These are phyloP conservation scores for Salvelinus sp. DNA, from an alignment of 2,113 vertebrate genomes.

Conservation along the genomic window DNA sequence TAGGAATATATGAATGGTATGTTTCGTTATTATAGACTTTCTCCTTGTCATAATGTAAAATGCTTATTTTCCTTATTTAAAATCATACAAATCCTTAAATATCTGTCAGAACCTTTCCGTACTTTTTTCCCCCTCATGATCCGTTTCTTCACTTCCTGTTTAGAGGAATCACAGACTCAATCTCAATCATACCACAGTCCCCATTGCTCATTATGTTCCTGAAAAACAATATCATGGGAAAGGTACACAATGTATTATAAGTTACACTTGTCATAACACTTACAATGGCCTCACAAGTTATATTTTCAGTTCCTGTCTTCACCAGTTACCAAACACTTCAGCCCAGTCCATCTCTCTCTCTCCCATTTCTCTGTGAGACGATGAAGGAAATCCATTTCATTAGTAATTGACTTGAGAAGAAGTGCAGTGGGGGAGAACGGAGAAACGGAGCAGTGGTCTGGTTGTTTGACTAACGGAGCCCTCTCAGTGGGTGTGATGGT, in stretches of 20 bases:
- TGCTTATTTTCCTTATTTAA: background rate
- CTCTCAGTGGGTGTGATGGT: slow-evolving; percentile 33
- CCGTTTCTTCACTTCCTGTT: background rate
- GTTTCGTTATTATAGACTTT: background rate
- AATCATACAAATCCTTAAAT: too few relatives aligned
- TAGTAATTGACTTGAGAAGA: background rate
- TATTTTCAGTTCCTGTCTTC: background rate
- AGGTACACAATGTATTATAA: background rate
- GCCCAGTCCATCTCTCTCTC: background rate
- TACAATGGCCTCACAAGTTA: background rate
- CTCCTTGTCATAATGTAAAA: background rate
- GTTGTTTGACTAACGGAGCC: slow-evolving; percentile 41
- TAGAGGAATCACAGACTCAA: background rate
- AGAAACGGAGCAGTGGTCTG: slow-evolving; percentile 3
- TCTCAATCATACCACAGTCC: background rate
- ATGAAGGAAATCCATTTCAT: background rate
- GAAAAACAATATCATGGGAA: background rate
- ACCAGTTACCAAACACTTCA: background rate
- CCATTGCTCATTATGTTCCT: background rate
- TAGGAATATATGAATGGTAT: background rate
- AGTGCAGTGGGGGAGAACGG: background rate
- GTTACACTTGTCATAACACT: background rate
- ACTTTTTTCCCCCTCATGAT: background rate
- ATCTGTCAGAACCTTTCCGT: background rate
- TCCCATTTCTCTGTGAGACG: background rate